phyloP scores from a whole-genome alignment of 2,113 vertebrate genomes.

The Tachysurus vachellii region DNA sequence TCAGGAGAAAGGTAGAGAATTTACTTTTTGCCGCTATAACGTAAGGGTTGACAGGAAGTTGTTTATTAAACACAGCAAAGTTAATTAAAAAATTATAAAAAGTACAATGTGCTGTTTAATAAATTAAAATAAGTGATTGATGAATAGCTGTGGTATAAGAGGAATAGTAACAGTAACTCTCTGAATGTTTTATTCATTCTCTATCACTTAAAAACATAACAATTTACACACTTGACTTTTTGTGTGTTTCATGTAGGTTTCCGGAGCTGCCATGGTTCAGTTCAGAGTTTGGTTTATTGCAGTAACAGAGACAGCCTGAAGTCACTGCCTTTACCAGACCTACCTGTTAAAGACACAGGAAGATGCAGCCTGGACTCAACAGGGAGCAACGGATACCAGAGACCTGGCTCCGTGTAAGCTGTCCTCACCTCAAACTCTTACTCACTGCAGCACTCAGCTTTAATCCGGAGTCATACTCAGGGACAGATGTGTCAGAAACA shows the following conservation, averaged over 20 bases:
- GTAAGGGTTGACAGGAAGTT: not conserved
- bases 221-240: not conserved
- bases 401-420: slow-evolving; percentile 90
- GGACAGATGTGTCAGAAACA: not conserved
- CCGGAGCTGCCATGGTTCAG: slow-evolving; percentile 87
- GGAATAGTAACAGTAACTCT: not conserved
- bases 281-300: slow-evolving; percentile 88
- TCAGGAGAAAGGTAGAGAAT: not conserved
- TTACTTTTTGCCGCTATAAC: not conserved
- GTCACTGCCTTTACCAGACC: slow-evolving; percentile 73
- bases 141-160: not conserved
- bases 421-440: not conserved
- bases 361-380: slow-evolving; percentile 73
- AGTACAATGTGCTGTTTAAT: not conserved
- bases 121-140: not conserved
- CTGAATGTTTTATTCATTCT: not conserved
- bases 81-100: not conserved
- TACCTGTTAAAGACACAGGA: slow-evolving; percentile 79
- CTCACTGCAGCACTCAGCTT: not conserved
- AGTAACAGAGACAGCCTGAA: slow-evolving; percentile 79
- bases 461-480: not conserved
- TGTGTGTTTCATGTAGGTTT: slow-evolving; percentile 73
- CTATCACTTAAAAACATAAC: not conserved
- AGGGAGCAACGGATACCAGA: slow-evolving; percentile 91
- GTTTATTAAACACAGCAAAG: not conserved